Evolutionary conservation across 2,797 vertebrate genomes (phyloP).

Genomic region (Tolypeutes matacus): DNA sequence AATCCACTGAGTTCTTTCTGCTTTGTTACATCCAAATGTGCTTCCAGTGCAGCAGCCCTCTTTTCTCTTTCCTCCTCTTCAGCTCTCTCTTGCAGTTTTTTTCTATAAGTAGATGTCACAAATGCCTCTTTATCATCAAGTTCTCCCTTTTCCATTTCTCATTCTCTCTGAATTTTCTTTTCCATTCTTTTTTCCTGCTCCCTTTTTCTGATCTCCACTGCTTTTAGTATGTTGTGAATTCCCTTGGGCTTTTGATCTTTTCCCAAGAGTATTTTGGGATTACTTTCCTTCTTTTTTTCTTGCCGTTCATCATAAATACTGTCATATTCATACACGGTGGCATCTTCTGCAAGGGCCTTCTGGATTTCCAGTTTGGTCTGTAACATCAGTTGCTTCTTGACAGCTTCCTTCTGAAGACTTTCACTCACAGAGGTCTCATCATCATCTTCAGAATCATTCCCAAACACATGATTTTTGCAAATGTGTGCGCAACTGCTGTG

Average conservation of each 20-base stretch:
- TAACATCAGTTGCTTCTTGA: constrained; percentile 98
- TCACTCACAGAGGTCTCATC: constrained; percentile 94
- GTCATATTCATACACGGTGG: constrained; percentile 97
- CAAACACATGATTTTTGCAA: too few relatives aligned
- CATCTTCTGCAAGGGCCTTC: constrained; percentile 96
- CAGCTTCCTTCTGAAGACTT: constrained; percentile 95
- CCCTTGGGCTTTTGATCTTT: constrained; percentile 95
- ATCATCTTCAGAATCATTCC: too few relatives aligned
- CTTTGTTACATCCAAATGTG: constrained; percentile 96
- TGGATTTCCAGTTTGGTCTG: constrained; percentile 98
- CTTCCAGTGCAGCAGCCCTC: constrained; percentile 93
- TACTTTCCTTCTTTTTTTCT: constrained; percentile 93
- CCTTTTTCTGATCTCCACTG: constrained; percentile 97
- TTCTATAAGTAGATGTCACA: constrained; percentile 93
- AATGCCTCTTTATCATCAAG: constrained; percentile 98
- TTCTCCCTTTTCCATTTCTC: constrained; percentile 95
- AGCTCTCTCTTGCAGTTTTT: constrained; percentile 95
- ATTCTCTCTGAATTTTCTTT: constrained; percentile 89
- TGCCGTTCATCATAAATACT: constrained; percentile 97
- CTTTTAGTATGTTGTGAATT: constrained; percentile 96
- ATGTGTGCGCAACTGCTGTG: too few relatives aligned
- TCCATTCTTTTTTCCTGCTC: constrained; percentile 97
- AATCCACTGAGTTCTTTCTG: constrained; percentile 98
- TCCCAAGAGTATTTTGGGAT: constrained; percentile 91
- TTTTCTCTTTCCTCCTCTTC: constrained; percentile 94